Conservation (phyloP, 2,113 vertebrate genomes). For the Oncorhynchus gorbuscha region DNA sequence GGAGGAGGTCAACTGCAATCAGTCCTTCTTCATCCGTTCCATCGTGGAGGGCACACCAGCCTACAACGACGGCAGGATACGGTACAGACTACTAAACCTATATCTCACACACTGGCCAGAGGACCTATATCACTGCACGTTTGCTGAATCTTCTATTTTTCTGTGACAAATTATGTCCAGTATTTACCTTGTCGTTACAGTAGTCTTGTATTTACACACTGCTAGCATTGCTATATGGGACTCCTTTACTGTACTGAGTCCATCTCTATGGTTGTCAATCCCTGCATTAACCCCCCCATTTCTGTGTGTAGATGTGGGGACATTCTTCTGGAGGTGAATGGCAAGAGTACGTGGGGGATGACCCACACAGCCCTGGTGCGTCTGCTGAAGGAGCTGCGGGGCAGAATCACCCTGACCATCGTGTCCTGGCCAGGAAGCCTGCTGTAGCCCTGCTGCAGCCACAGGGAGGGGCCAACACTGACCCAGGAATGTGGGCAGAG, state of each 20-base stretch:
- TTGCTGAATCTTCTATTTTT: no score
- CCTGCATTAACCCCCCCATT: no score
- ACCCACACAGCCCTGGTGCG: slow-evolving; percentile 87
- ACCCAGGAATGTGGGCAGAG: slow-evolving; percentile 49
- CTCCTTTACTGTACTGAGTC: no score
- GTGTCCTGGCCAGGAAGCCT: slow-evolving; percentile 97
- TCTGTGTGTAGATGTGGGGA: slow-evolving; percentile 84
- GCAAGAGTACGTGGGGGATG: slow-evolving; percentile 92
- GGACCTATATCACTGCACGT: neutral
- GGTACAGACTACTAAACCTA: slow-evolving; percentile 71
- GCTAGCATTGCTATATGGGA: no score
- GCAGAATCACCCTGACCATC: slow-evolving; percentile 92
- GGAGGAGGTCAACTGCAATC: slow-evolving; percentile 90
- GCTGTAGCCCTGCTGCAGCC: slow-evolving; percentile 74
- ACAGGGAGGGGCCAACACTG: slow-evolving; percentile 15
- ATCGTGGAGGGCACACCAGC: slow-evolving; percentile 95
- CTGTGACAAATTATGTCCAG: no score
- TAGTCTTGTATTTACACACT: no score
- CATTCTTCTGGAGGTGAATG: slow-evolving; percentile 94
- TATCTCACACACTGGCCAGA: no score
- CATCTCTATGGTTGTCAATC: no score
- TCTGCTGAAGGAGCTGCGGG: slow-evolving; percentile 93
- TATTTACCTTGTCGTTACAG: no score
- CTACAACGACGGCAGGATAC: slow-evolving; percentile 94
- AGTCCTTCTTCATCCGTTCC: slow-evolving; percentile 98